Percentiles rank a stretch among this genome's conserved stretches.
Evolutionary conservation across 2,888 invertebrate genomes (phyloP).

Genomic region (Lampropteryx suffumata): DNA sequence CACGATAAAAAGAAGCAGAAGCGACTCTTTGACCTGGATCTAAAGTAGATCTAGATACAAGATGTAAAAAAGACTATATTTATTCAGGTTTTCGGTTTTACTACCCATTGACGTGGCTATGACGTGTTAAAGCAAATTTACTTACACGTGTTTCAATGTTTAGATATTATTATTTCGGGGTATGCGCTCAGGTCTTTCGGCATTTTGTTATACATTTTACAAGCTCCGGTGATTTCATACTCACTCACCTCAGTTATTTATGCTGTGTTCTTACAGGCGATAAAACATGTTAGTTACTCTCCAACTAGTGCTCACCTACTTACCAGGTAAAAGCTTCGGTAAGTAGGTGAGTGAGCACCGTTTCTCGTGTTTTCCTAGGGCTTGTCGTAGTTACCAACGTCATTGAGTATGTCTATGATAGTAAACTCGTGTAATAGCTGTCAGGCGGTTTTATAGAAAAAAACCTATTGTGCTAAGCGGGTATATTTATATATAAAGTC

Average conservation of each 20-base stretch:
- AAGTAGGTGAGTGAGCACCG: no score
- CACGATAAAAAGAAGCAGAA: no score
- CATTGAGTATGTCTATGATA: no score
- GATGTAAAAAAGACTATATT: neutral
- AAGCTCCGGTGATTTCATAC: conserved; percentile 12
- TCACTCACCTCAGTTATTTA: neutral
- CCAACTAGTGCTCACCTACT: no score
- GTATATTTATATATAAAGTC: no score
- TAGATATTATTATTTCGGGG: conserved; percentile 17
- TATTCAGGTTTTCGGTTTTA: neutral
- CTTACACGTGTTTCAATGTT: conserved; percentile 19
- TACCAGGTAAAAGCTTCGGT: no score
- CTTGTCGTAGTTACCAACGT: no score
- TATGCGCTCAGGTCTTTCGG: conserved; percentile 13
- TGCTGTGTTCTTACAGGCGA: neutral
- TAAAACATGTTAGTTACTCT: neutral
- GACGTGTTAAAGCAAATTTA: neutral
- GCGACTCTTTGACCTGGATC: no score
- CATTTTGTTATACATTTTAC: conserved; percentile 10
- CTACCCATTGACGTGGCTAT: neutral
- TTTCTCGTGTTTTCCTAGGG: no score
- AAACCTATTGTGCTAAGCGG: no score
- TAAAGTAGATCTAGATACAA: neutral
- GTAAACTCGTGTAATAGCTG: no score
- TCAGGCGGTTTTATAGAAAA: no score